phyloP scores from a whole-genome alignment of 2,113 vertebrate genomes.

The Peucedramus taeniatus region DNA sequence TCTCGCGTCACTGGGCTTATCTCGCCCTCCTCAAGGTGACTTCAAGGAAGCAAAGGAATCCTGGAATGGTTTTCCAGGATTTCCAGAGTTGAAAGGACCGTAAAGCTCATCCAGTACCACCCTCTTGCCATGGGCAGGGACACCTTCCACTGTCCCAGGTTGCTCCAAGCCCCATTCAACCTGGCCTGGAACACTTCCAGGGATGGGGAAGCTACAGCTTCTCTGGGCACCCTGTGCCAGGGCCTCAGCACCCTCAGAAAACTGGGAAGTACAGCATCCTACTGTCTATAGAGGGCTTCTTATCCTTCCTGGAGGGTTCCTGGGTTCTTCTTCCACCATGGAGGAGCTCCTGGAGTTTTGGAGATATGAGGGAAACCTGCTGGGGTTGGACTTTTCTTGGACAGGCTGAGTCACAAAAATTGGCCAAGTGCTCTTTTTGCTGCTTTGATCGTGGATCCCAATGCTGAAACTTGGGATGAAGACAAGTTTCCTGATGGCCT shows the following conservation, averaged over 20 bases:
- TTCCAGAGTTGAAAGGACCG: not conserved
- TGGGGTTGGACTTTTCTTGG: not conserved
- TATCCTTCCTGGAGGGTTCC: not conserved
- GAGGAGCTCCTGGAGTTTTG: not conserved
- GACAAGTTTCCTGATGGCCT: not conserved
- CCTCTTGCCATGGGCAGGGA: not conserved
- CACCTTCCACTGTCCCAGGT: not conserved
- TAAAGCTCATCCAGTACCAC: not conserved
- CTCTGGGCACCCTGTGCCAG: not conserved
- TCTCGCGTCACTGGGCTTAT: not conserved
- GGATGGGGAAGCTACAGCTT: not conserved
- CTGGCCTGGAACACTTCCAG: not conserved
- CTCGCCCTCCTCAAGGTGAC: conserved; percentile 47
- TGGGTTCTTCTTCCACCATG: not conserved
- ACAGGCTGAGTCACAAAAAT: not conserved
- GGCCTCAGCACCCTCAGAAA: not conserved
- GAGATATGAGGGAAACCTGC: not conserved
- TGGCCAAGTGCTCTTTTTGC: not conserved
- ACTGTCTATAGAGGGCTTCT: fast-evolving
- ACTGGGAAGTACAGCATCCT: not conserved
- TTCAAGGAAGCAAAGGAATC: not conserved
- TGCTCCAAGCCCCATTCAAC: not conserved
- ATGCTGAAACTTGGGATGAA: not conserved
- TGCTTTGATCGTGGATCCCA: not conserved
- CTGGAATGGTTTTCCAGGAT: not conserved